These are phyloP conservation scores for Drosophila melanogaster DNA, from an alignment of 1,140 invertebrate species.

Conservation along the genomic window Release_6_plus_ISO1_MT NT_033777.3:10239001-10239500, in stretches of 20 bases:
- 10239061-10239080: slow-evolving; percentile 68
- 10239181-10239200: slow-evolving; percentile 9
- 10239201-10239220: slow-evolving; percentile 28
- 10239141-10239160: slow-evolving; percentile 11
- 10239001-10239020: slow-evolving; percentile 7
- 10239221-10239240: slow-evolving; percentile 17
- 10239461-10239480: slow-evolving; percentile 78
- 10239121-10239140: slow-evolving; percentile 1
- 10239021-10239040: slow-evolving; percentile 1
- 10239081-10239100: slow-evolving; percentile 48
- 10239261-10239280: slow-evolving; percentile 21
- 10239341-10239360: slow-evolving; percentile 42
- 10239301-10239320: slow-evolving; percentile 36
- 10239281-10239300: slow-evolving; percentile 51
- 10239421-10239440: slow-evolving; percentile 49
- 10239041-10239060: slow-evolving; percentile 12
- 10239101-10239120: slow-evolving; percentile 2
- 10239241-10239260: slow-evolving; percentile 22
- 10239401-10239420: slow-evolving; percentile 49
- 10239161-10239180: slow-evolving; percentile 15
- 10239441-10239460: slow-evolving; percentile 27
- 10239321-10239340: slow-evolving; percentile 63
- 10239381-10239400: slow-evolving; percentile 73
- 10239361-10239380: slow-evolving; percentile 71
- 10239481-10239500: slow-evolving; percentile 85